A percentile compares a stretch with the other conserved stretches of the same genome.
Conservation (phyloP, 2,113 vertebrate species). For the Percina caprodes region DNA sequence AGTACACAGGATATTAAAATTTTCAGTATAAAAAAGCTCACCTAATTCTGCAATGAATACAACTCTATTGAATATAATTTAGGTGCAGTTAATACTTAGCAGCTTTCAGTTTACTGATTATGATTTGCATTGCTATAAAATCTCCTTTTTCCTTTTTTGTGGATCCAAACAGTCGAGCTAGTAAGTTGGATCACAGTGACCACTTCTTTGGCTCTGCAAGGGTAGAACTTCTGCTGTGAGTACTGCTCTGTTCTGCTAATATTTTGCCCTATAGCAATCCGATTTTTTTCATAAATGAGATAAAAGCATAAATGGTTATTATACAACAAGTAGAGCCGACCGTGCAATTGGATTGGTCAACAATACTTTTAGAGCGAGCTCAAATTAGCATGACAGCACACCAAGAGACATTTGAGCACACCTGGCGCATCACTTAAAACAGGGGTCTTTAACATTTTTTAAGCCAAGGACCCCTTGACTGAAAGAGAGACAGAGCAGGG, state of each 20-base stretch:
- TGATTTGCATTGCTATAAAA: background rate
- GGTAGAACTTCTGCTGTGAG: background rate
- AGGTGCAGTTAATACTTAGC: background rate
- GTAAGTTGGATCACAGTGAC: background rate
- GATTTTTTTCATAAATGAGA: constrained; percentile 5
- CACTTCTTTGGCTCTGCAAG: background rate
- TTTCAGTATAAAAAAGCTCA: too few species aligned
- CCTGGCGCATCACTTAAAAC: too few species aligned
- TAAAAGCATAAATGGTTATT: constrained; percentile 27
- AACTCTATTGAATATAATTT: background rate
- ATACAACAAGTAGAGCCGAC: too few species aligned
- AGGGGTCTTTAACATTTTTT: too few species aligned
- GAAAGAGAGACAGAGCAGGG: too few species aligned
- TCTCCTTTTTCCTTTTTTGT: background rate
- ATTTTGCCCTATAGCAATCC: constrained; percentile 17
- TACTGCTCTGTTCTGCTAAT: background rate
- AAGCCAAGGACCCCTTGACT: too few species aligned
- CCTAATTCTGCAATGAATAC: too few species aligned
- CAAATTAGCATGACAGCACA: too few species aligned
- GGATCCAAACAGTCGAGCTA: background rate
- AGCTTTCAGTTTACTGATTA: background rate
- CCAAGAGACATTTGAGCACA: too few species aligned
- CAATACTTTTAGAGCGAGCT: too few species aligned
- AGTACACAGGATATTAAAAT: too few species aligned
- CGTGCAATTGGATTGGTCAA: too few species aligned